Conservation (phyloP, 1,140 invertebrate species). For the Drosophila tristis region DNA sequence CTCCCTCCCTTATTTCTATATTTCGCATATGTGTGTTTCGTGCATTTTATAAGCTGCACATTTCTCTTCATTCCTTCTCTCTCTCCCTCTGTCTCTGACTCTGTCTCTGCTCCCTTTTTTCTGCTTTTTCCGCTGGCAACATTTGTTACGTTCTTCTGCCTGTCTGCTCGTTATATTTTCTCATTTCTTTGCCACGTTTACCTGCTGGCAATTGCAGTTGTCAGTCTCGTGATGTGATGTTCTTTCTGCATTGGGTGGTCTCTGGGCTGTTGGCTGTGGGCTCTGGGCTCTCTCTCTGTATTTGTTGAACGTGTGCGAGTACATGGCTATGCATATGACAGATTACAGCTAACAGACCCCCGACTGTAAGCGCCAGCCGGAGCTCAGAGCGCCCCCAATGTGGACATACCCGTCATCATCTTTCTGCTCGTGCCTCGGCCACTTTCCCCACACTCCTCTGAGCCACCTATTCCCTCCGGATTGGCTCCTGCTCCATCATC, state of each 20-base stretch:
- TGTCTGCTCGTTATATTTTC: constrained; percentile 78
- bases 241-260: no score
- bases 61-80: constrained; percentile 64
- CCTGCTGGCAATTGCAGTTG: constrained; percentile 72
- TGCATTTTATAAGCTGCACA: constrained; percentile 79
- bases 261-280: no score
- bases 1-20: constrained; percentile 3
- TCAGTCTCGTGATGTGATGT: constrained; percentile 21
- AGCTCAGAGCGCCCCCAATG: neutral
- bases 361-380: no score
- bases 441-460: constrained; percentile 8
- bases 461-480: constrained; percentile 20
- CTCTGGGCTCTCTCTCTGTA: neutral
- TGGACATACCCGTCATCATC: constrained; percentile 38
- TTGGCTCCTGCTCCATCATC: constrained; percentile 40
- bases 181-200: constrained; percentile 74
- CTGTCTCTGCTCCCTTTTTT: constrained; percentile 5
- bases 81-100: neutral
- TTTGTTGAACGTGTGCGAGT: constrained; percentile 9
- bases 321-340: constrained; percentile 46
- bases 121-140: constrained; percentile 17
- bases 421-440: constrained; percentile 9
- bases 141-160: constrained; percentile 66
- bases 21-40: constrained; percentile 54
- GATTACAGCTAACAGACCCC: constrained; percentile 10